Evolutionary conservation across 2,797 vertebrate genomes (phyloP).

Genomic region (Parauchenoglanis punctatus): DNA sequence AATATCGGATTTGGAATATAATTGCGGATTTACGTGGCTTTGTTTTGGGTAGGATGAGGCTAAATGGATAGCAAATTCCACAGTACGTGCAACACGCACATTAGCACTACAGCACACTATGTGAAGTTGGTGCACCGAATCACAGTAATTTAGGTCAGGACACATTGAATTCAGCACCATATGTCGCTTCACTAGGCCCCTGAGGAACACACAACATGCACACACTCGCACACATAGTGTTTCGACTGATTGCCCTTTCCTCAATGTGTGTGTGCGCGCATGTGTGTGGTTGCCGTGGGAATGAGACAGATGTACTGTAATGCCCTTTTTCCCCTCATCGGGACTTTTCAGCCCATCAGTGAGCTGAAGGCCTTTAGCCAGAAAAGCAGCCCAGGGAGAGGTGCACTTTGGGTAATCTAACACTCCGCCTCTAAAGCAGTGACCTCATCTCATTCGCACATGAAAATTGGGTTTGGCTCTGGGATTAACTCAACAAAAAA

Average conservation of each 20-base stretch:
- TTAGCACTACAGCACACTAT: constrained; percentile 47
- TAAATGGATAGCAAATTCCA: constrained; percentile 1
- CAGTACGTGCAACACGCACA: constrained; percentile 4
- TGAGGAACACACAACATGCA: constrained; percentile 22
- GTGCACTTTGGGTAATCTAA: constrained; percentile 16
- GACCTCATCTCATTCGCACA: background rate
- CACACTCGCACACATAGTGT: background rate
- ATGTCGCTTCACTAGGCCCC: constrained; percentile 64
- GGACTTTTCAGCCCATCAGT: constrained; percentile 24
- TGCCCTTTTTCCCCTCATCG: constrained; percentile 25
- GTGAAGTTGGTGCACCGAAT: constrained; percentile 43
- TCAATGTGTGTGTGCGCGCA: constrained; percentile 1
- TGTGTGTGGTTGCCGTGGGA: constrained; percentile 49
- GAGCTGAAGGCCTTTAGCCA: constrained; percentile 23
- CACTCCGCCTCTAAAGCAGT: background rate
- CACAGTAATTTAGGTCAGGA: constrained; percentile 66
- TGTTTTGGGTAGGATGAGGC: background rate
- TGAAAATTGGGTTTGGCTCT: background rate
- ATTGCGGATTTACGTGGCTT: background rate
- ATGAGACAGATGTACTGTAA: constrained; percentile 55
- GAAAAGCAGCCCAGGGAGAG: constrained; percentile 19
- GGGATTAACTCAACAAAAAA: constrained; percentile 7
- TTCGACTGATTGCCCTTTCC: background rate
- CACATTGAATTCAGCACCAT: constrained; percentile 64
- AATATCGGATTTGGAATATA: background rate